A percentile compares a stretch with the other conserved stretches of the same genome.
These are phyloP conservation scores for Cassiopea xamachana DNA, from an alignment of 30 jellyfish, hydroid and myxozoan genomes.

Conservation along the genomic window DNA sequence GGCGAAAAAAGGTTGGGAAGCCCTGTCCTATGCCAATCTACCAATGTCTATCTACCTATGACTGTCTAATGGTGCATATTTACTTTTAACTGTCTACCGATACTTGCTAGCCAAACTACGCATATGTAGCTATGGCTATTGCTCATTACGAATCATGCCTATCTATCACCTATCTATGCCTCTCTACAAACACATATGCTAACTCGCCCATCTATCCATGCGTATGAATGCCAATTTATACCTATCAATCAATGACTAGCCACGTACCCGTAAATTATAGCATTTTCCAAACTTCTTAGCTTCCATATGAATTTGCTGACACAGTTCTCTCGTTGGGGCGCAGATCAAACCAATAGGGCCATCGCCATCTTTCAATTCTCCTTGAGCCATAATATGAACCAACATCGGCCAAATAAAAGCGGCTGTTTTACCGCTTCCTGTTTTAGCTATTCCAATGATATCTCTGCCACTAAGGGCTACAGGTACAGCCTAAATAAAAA, in stretches of 20 bases:
- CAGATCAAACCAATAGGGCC: conserved; percentile 98
- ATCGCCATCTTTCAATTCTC: conserved; percentile 93
- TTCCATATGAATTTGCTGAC: conserved; percentile 96
- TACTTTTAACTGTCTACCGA: too few species aligned
- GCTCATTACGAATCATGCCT: too few species aligned
- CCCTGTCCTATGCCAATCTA: too few species aligned
- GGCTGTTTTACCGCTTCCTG: conserved; percentile 99
- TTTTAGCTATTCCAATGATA: conserved; percentile 97
- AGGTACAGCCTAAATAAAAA: conserved; percentile 85
- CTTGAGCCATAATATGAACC: conserved; percentile 96
- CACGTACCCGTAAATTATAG: conserved; percentile 86
- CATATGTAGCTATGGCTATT: too few species aligned
- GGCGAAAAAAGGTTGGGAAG: too few species aligned
- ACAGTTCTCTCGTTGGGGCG: conserved; percentile 98
- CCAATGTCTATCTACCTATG: too few species aligned
- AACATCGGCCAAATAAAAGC: conserved; percentile 99
- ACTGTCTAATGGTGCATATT: too few species aligned
- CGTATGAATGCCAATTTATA: too few species aligned
- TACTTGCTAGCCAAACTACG: too few species aligned
- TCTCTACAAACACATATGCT: too few species aligned
- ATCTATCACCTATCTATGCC: too few species aligned
- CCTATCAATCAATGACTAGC: background rate
- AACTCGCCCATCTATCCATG: too few species aligned
- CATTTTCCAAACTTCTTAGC: conserved; percentile 91
- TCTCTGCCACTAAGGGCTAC: conserved; percentile 98